Evolutionary conservation across 2,888 invertebrate species (phyloP), one percentile per base, ranked within the genome.

Genomic region (Patella pellucida): DNA sequence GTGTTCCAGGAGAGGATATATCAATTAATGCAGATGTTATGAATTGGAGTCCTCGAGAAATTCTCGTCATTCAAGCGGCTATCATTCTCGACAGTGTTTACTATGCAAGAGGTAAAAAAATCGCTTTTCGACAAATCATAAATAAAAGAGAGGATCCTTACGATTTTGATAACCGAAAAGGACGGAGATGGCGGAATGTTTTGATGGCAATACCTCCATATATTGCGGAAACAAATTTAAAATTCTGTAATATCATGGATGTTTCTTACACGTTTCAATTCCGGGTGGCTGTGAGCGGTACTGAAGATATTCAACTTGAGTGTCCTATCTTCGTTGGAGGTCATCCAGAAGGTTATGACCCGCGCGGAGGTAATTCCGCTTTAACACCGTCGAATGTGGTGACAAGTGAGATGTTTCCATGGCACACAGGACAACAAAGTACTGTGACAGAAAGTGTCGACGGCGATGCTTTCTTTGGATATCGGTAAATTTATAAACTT

Each of bases 211-310:
- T 90, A n/a, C 90, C 90, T 7, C 89, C 89, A 3, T 90, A 87
- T 80, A 86, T 90, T 16, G 89, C 91, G 2, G 90, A 90, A 79
- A 87, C 90, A 0, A 82, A 84, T 5, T 82, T 91, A 23, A 85
- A 88, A 52, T 85, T 83, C 71, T 90, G 90, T 83, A 87, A 88
- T 78, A 88, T 91, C 76, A 91, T 91, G 68, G 89, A 89, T 76
- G 84, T 90, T 73, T 77, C 80, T 19, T 91, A 90, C 76, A 76
- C 83, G 51, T 87, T 91, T 76, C 86, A 88, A 76, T 90, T 90
- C 76, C 75, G 84, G 69, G 85, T 89, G 11, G 89, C 89, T 75
- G 76, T 89, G 5, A 83, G 85, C 1, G 86, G 85, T 9, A 84
- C 85, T 4, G 85, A 85, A 67, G 88, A 89, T 73, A 68, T 89